These are phyloP conservation scores for Epizoanthus fatuus DNA, from an alignment of 92 coral and sea anemone species.

Conservation along the genomic window DNA sequence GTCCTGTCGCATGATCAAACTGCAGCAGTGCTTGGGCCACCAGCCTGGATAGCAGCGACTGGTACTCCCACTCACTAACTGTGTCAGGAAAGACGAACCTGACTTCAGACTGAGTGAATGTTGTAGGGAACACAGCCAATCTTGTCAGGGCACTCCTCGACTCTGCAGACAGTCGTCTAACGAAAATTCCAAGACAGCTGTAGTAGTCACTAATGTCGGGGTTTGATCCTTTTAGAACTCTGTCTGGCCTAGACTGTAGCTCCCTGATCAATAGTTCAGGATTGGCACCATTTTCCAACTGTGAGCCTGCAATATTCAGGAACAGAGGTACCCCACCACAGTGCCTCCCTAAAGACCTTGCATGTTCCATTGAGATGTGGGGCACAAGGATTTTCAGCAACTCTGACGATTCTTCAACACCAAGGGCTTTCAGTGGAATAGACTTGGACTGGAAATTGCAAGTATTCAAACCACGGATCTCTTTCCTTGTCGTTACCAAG, in stretches of 20 bases:
- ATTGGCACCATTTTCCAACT: slow-evolving; percentile 22
- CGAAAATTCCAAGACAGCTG: slow-evolving; percentile 58
- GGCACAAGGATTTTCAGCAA: slow-evolving; percentile 1
- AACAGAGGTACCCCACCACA: slow-evolving; percentile 82
- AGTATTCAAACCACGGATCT: not conserved
- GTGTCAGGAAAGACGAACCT: slow-evolving; percentile 53
- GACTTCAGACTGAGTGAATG: slow-evolving; percentile 65
- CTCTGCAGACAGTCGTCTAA: slow-evolving; percentile 52
- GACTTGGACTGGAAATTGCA: slow-evolving; percentile 23
- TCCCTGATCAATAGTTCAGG: slow-evolving; percentile 46
- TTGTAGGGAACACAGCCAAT: slow-evolving; percentile 77
- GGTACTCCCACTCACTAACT: slow-evolving; percentile 22
- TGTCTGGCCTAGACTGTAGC: slow-evolving; percentile 54
- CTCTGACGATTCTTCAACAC: slow-evolving; percentile 11
- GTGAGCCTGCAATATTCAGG: slow-evolving; percentile 65
- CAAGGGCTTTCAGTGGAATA: not conserved
- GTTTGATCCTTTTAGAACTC: slow-evolving; percentile 38
- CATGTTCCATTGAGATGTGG: slow-evolving; percentile 22
- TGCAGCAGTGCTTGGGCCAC: slow-evolving; percentile 67
- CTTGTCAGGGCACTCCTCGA: slow-evolving; percentile 53
- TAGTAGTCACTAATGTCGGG: slow-evolving; percentile 24
- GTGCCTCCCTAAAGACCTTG: slow-evolving; percentile 47
- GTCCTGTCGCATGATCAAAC: slow-evolving; percentile 29
- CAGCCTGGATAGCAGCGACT: slow-evolving; percentile 12
- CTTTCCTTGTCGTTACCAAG: slow-evolving; percentile 68